These are phyloP conservation scores for Drosophila equinoxialis DNA, from an alignment of 1,140 invertebrate species.

Conservation along the genomic window DNA sequence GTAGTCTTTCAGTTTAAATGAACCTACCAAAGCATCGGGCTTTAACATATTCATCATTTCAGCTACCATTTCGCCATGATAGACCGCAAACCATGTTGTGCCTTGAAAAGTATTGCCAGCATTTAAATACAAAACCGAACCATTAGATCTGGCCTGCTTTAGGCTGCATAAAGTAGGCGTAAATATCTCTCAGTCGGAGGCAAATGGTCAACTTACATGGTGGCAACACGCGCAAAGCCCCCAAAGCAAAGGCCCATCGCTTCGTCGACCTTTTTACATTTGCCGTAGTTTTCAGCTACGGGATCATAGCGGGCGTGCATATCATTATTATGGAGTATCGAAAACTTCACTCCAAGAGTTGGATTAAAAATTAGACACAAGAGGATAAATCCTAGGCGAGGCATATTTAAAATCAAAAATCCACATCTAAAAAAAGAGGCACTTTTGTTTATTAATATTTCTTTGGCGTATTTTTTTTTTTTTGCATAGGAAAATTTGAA, in stretches of 20 bases:
- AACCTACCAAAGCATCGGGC: constrained; percentile 92
- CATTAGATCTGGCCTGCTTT: constrained; percentile 84
- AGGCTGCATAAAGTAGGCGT: constrained; percentile 79
- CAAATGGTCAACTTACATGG: constrained; percentile 83
- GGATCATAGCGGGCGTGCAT: constrained; percentile 94
- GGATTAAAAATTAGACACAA: neutral
- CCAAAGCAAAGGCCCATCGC: constrained; percentile 88
- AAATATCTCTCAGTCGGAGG: too few species aligned
- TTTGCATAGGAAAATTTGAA: constrained; percentile 4
- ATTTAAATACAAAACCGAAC: constrained; percentile 89
- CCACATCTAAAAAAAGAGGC: neutral
- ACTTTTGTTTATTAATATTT: neutral
- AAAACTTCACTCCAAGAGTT: constrained; percentile 5
- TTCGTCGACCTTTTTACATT: constrained; percentile 85
- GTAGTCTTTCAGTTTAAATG: neutral
- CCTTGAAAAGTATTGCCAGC: constrained; percentile 96
- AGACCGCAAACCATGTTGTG: constrained; percentile 90
- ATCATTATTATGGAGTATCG: constrained; percentile 94
- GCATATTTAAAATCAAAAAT: neutral
- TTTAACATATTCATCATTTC: constrained; percentile 89
- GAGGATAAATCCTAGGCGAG: neutral
- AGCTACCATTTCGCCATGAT: constrained; percentile 89
- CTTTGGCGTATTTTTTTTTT: neutral
- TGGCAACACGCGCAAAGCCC: constrained; percentile 89
- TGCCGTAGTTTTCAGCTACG: constrained; percentile 85